A percentile compares a stretch with the other conserved stretches of the same genome.
phyloP scores from a whole-genome alignment of 2,113 vertebrate genomes.

The Channa argus region DNA sequence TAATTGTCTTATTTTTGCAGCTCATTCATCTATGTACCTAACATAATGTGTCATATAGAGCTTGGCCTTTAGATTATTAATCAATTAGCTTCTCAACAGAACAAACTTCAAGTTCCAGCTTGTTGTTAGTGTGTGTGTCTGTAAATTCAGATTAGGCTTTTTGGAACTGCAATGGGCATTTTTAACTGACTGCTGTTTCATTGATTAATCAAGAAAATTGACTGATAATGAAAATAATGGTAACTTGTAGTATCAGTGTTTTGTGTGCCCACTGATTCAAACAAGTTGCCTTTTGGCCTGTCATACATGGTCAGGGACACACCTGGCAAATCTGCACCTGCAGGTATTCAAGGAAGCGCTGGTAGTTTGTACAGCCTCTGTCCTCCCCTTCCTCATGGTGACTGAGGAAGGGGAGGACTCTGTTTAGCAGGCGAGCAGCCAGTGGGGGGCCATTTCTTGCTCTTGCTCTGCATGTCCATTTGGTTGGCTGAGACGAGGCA shows the following conservation, averaged over 20 bases:
- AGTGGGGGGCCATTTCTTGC: constrained; percentile 48
- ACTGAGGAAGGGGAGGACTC: constrained; percentile 27
- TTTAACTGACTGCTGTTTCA: neutral
- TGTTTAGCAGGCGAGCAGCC: constrained; percentile 55
- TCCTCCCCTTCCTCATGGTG: neutral
- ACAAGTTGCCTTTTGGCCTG: constrained; percentile 7
- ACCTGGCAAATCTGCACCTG: constrained; percentile 48
- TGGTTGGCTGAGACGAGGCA: constrained; percentile 67
- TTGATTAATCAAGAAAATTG: neutral
- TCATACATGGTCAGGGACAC: constrained; percentile 21
- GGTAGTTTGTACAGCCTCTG: constrained; percentile 16
- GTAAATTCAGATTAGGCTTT: neutral
- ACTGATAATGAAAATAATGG: neutral
- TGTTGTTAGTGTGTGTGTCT: too few species aligned
- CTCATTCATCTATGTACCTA: too few species aligned
- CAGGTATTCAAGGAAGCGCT: constrained; percentile 30
- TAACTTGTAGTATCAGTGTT: too few species aligned
- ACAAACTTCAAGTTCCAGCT: too few species aligned
- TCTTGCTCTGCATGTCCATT: constrained; percentile 60
- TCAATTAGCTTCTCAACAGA: too few species aligned
- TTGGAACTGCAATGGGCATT: neutral
- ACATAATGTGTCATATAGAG: too few species aligned
- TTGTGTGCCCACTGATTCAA: neutral
- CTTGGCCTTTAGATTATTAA: too few species aligned
- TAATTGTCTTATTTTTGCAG: too few species aligned